Evolutionary conservation across 23 tunicate species (phyloP).

Genomic region (Trididemnum nubilum): DNA sequence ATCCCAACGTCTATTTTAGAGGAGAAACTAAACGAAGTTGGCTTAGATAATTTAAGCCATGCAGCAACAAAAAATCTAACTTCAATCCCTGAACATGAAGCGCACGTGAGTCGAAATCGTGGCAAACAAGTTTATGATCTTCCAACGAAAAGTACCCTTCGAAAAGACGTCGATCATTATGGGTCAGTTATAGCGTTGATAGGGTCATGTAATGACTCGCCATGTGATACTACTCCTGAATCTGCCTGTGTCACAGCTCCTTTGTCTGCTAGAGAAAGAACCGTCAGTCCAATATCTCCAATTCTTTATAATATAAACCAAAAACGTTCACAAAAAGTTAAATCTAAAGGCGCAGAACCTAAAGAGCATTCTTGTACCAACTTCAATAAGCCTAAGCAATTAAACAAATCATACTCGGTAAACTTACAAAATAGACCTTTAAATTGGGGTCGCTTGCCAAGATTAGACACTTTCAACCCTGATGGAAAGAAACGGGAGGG

Average conservation of each 20-base stretch:
- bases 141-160: neutral
- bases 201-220: neutral
- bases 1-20: neutral
- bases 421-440: neutral
- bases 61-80: neutral
- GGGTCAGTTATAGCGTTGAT: no score
- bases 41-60: neutral
- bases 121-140: no score
- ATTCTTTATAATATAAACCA: no score
- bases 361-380: neutral
- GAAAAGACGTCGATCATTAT: neutral
- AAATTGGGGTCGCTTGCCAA: neutral
- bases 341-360: neutral
- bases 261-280: no score
- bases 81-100: neutral
- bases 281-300: neutral
- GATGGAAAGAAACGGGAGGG: constrained; percentile 24
- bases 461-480: constrained; percentile 19
- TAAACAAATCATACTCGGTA: no score
- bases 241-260: neutral
- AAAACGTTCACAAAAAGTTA: neutral
- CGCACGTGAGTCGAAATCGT: neutral
- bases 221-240: neutral
- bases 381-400: neutral
- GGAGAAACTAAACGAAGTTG: neutral